These are phyloP conservation scores for Cataglyphis hispanica DNA, from an alignment of 1,140 invertebrate species.

Conservation along the genomic window DNA sequence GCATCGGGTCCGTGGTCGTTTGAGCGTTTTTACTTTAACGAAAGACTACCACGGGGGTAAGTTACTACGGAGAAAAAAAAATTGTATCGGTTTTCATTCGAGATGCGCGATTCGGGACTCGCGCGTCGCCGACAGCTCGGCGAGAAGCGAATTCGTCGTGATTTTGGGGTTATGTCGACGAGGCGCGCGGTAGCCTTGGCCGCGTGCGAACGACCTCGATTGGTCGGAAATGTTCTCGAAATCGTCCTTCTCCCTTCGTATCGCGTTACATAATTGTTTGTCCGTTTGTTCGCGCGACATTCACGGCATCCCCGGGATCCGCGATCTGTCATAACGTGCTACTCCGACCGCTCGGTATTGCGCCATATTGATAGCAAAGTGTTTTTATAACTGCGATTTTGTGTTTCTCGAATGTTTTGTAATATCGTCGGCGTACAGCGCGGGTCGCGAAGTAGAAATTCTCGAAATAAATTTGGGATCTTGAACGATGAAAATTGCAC, in stretches of 20 bases:
- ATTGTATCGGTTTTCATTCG: background rate
- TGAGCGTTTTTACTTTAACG: conserved; percentile 63
- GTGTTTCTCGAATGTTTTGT: background rate
- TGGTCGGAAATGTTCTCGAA: conserved; percentile 46
- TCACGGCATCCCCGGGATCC: background rate
- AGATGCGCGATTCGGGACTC: background rate
- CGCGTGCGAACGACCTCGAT: conserved; percentile 50
- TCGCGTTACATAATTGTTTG: conserved; percentile 19
- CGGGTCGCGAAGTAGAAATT: background rate
- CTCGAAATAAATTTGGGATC: background rate
- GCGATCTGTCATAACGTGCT: conserved; percentile 30
- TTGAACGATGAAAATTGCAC: background rate
- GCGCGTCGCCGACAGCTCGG: background rate
- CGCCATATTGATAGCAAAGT: conserved; percentile 68
- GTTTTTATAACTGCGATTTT: conserved; percentile 42
- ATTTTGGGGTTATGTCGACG: conserved; percentile 77
- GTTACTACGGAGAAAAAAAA: conserved; percentile 20
- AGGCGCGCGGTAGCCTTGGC: conserved; percentile 50
- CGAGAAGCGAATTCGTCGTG: background rate
- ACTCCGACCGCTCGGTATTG: conserved; percentile 36
- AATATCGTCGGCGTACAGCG: background rate
- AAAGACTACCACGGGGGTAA: conserved; percentile 58
- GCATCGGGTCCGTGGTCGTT: conserved; percentile 38
- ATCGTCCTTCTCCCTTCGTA: conserved; percentile 29
- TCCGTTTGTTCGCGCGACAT: background rate